phyloP scores from a whole-genome alignment of 1,140 invertebrate genomes.

The Megalopta genalis region DNA sequence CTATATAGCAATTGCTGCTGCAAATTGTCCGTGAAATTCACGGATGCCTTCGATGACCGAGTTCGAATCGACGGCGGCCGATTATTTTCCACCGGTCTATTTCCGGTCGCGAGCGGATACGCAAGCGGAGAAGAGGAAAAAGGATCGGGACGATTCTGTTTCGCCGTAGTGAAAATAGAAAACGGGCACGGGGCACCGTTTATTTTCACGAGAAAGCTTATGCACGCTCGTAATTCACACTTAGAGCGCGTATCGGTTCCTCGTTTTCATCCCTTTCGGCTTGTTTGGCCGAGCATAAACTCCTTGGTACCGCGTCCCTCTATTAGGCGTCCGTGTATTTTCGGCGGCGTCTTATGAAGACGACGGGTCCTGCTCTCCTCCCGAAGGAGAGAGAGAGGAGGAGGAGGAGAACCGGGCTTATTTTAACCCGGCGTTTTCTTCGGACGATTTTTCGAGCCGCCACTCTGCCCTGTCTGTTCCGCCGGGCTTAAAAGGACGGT shows the following conservation, averaged over 20 bases:
- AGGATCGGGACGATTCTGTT: too few relatives aligned
- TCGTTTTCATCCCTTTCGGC: conserved; percentile 18
- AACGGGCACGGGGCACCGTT: not conserved
- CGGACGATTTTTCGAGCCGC: conserved; percentile 36
- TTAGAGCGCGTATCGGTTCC: conserved; percentile 2
- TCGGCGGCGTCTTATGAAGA: conserved; percentile 28
- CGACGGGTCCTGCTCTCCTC: not conserved
- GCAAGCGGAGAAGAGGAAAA: too few relatives aligned
- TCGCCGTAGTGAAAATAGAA: not conserved
- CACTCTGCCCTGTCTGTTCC: not conserved
- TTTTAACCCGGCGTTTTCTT: conserved; percentile 44
- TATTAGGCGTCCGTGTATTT: conserved; percentile 39
- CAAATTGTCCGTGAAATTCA: conserved; percentile 40
- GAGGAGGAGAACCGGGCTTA: conserved; percentile 4
- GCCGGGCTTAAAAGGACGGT: conserved; percentile 1
- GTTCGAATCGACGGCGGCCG: not conserved
- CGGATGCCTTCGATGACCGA: not conserved
- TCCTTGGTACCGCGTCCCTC: not conserved
- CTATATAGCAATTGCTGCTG: not conserved
- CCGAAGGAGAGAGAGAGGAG: not conserved
- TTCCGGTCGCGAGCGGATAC: not conserved
- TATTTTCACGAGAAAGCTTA: conserved; percentile 17
- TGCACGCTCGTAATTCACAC: conserved; percentile 13
- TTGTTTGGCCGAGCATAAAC: conserved; percentile 29
- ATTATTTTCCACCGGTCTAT: conserved; percentile 11